Conservation (phyloP, 2,113 vertebrate species). For the Tyto alba region DNA sequence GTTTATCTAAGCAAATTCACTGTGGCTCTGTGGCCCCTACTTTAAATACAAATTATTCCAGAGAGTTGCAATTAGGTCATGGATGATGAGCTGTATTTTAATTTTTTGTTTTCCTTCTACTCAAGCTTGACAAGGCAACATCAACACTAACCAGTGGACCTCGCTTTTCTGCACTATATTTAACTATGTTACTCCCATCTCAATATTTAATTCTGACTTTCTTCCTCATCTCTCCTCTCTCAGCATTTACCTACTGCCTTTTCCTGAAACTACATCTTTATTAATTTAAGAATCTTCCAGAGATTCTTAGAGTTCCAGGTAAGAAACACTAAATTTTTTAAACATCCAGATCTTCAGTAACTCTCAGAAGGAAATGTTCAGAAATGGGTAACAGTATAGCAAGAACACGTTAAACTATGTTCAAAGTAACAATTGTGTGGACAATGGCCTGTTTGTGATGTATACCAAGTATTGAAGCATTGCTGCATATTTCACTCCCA, state of each 20-base stretch:
- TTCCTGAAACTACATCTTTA: neutral
- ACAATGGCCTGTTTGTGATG: neutral
- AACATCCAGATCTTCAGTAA: neutral
- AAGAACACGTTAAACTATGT: neutral
- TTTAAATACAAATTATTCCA: neutral
- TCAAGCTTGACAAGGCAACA: neutral
- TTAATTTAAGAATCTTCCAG: neutral
- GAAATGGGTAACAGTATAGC: neutral
- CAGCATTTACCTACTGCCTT: neutral
- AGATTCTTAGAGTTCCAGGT: neutral
- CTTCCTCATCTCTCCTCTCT: neutral
- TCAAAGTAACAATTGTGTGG: neutral
- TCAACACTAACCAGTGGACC: neutral
- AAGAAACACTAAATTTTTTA: neutral
- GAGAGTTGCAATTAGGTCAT: neutral
- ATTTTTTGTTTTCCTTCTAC: neutral
- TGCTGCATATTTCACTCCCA: neutral
- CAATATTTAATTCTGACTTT: neutral
- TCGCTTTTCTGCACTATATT: neutral
- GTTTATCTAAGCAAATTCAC: conserved; percentile 19
- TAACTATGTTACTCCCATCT: neutral
- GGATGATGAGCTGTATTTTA: neutral
- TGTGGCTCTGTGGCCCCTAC: neutral
- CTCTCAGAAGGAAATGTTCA: neutral
- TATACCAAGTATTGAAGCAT: neutral